phyloP scores from a whole-genome alignment of 1,140 invertebrate genomes.

The Stegodyphus mimosarum region DNA sequence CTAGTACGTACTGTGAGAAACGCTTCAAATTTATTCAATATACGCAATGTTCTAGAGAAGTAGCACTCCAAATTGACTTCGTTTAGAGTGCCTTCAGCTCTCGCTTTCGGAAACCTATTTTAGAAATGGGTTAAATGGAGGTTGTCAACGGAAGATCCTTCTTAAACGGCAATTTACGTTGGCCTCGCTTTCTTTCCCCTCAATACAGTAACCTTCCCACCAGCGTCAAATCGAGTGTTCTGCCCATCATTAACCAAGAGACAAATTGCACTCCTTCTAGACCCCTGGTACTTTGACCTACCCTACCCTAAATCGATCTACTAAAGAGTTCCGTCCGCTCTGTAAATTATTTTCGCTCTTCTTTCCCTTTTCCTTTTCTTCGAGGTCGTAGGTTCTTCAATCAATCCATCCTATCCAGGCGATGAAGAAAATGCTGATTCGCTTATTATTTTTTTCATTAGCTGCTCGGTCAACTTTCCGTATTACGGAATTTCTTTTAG shows the following conservation, averaged over 20 bases:
- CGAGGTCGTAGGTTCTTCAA: background rate
- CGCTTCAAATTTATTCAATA: too few relatives aligned
- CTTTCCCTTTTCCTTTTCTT: conserved; percentile 1
- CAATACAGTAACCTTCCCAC: conserved; percentile 16
- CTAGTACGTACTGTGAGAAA: too few relatives aligned
- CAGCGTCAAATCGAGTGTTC: conserved; percentile 47
- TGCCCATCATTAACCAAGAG: conserved; percentile 43
- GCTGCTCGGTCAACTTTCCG: conserved; percentile 6
- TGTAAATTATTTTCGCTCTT: conserved; percentile 15
- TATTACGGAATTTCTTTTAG: conserved; percentile 1
- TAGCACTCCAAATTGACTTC: too few relatives aligned
- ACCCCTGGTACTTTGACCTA: conserved; percentile 33
- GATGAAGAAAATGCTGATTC: background rate
- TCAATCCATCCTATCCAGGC: conserved; percentile 11
- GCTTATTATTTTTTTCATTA: too few relatives aligned
- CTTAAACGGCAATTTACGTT: too few relatives aligned
- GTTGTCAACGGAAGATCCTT: too few relatives aligned
- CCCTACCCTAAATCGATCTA: conserved; percentile 29
- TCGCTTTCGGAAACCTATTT: too few relatives aligned
- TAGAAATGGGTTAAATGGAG: too few relatives aligned
- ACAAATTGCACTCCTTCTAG: conserved; percentile 35
- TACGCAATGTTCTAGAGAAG: too few relatives aligned
- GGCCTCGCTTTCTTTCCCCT: background rate
- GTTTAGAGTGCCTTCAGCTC: too few relatives aligned
- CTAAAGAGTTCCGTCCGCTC: conserved; percentile 14